phyloP scores from a whole-genome alignment of 2,888 invertebrate species.

The Lasioglossum calceatum region DNA sequence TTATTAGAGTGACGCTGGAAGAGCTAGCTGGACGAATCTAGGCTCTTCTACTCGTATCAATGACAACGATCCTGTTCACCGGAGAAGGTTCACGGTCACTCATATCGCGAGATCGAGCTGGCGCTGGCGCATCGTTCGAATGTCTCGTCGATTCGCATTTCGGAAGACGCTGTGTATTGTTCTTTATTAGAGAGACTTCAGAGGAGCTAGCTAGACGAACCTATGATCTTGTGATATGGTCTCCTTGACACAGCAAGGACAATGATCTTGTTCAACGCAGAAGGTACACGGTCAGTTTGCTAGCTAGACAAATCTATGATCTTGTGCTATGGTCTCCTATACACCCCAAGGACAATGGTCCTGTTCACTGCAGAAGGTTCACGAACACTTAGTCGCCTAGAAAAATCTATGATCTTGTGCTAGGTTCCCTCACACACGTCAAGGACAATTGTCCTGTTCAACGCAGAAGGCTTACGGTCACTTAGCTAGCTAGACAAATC shows the following conservation, averaged over 20 bases:
- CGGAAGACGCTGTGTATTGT: background rate
- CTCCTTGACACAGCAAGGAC: background rate
- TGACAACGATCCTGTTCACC: background rate
- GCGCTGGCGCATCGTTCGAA: background rate
- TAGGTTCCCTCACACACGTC: background rate
- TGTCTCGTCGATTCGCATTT: background rate
- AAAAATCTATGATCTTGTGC: no score
- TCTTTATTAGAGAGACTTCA: background rate
- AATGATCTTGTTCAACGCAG: background rate
- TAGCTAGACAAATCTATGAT: no score
- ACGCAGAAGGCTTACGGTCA: fast-evolving
- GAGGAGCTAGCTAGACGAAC: background rate
- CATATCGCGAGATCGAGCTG: background rate
- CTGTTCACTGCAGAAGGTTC: background rate
- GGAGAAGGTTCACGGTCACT: background rate
- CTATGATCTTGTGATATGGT: background rate
- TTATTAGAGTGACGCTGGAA: background rate
- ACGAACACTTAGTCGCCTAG: no score
- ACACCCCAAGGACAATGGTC: fast-evolving
- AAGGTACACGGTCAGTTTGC: background rate
- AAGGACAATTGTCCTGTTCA: background rate
- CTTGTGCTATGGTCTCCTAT: background rate
- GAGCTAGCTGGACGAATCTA: background rate
- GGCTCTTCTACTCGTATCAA: background rate
- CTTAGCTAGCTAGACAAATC: no score